Conservation (phyloP, 2,113 vertebrate genomes). For the Axis porcinus region DNA sequence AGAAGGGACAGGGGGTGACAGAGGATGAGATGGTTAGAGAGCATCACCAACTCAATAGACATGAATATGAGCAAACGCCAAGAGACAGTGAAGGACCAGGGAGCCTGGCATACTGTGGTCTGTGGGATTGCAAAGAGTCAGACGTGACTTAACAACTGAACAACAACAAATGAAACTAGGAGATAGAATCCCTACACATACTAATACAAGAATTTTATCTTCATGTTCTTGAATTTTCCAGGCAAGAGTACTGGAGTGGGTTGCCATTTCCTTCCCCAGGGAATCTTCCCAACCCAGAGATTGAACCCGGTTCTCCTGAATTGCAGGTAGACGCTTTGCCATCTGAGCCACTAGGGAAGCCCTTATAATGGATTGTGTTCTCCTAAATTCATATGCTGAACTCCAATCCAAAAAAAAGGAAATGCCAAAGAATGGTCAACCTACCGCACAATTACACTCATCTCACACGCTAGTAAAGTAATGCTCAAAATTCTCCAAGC, state of each 20-base stretch:
- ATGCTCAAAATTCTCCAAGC: background rate
- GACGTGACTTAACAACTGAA: background rate
- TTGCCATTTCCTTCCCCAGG: background rate
- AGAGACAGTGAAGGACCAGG: background rate
- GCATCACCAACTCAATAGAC: background rate
- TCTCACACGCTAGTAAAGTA: background rate
- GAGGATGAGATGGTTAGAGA: background rate
- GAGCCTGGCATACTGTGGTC: background rate
- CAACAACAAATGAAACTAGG: background rate
- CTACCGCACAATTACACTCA: background rate
- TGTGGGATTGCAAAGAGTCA: background rate
- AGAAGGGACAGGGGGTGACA: background rate
- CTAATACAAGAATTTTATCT: background rate
- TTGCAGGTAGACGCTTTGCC: fast-evolving
- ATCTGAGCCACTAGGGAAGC: background rate
- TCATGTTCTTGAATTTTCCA: background rate
- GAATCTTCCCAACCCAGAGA: background rate
- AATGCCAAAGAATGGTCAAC: background rate
- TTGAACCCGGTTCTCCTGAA: fast-evolving
- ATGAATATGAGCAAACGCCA: background rate
- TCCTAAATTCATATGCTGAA: background rate
- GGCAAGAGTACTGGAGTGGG: background rate
- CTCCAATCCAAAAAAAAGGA: background rate
- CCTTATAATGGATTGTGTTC: background rate
- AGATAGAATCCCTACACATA: background rate